Evolutionary conservation across 2,888 invertebrate species (phyloP).

Genomic region (Iselma pallidipennis): DNA sequence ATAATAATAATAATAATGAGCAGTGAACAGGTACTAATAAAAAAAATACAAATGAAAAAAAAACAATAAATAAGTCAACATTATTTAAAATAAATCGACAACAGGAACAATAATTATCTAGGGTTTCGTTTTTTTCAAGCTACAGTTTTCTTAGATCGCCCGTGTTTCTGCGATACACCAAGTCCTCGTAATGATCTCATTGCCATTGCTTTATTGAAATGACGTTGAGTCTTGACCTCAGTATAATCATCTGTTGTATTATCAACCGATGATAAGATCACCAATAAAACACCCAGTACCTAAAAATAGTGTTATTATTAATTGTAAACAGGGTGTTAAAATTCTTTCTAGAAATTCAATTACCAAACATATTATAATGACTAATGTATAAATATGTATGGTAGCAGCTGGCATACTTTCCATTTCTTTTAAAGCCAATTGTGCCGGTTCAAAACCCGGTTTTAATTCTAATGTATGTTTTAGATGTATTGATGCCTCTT

Average conservation of each 20-base stretch:
- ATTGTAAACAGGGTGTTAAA: conserved; percentile 1
- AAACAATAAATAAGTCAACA: conserved; percentile 1
- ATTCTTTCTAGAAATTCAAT: too few relatives aligned
- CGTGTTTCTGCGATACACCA: conserved; percentile 44
- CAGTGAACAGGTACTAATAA: background rate
- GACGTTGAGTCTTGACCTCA: conserved; percentile 74
- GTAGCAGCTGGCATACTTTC: conserved; percentile 79
- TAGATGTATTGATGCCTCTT: conserved; percentile 83
- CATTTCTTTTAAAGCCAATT: conserved; percentile 78
- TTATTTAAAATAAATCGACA: background rate
- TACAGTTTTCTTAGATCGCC: conserved; percentile 42
- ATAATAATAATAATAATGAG: background rate
- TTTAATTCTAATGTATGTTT: conserved; percentile 81
- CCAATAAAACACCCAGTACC: conserved; percentile 81
- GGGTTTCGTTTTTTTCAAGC: conserved; percentile 29
- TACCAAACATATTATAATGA: conserved; percentile 86
- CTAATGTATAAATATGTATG: conserved; percentile 82
- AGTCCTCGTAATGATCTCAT: conserved; percentile 77
- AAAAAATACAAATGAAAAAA: background rate
- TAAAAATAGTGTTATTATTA: conserved; percentile 47
- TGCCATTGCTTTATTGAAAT: conserved; percentile 88
- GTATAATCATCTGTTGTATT: conserved; percentile 54
- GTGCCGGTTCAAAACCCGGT: conserved; percentile 83
- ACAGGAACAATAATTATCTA: conserved; percentile 1
- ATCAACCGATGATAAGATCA: conserved; percentile 78